Conservation (phyloP, 1,140 invertebrate genomes). For the Hyles vespertilio region DNA sequence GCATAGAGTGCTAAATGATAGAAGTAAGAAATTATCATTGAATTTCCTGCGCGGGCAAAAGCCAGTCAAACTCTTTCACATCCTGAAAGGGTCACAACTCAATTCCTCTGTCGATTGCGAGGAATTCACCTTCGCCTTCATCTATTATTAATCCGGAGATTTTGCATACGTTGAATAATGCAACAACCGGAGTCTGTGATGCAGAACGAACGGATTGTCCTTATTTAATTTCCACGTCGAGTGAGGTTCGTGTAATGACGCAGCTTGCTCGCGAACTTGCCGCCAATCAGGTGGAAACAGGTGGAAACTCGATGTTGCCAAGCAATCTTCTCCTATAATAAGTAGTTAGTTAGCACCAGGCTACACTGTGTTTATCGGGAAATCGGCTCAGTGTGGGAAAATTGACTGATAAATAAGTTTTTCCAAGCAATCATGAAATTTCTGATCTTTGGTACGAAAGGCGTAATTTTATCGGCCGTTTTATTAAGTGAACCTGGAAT, state of each 20-base stretch:
- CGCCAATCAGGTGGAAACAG: conserved; percentile 20
- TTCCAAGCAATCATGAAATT: conserved; percentile 1
- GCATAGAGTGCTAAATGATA: not conserved
- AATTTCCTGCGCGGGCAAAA: conserved; percentile 34
- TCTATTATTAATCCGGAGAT: conserved; percentile 54
- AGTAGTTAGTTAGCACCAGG: too few species aligned
- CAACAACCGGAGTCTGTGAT: conserved; percentile 36
- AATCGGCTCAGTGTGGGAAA: not conserved
- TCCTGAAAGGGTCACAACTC: conserved; percentile 37
- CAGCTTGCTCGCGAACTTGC: conserved; percentile 9
- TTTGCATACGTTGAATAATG: conserved; percentile 62
- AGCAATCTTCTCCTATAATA: not conserved
- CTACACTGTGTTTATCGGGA: too few species aligned
- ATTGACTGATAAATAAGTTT: conserved; percentile 2
- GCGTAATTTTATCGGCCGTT: too few species aligned
- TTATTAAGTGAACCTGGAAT: too few species aligned
- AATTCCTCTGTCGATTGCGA: conserved; percentile 36
- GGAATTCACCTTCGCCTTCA: conserved; percentile 45
- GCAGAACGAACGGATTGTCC: conserved; percentile 47
- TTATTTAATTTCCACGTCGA: conserved; percentile 51
- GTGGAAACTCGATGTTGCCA: conserved; percentile 17
- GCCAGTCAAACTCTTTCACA: conserved; percentile 26
- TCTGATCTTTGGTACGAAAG: not conserved
- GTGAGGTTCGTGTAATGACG: conserved; percentile 29
- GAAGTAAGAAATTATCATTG: conserved; percentile 25